phyloP scores from a whole-genome alignment of 64 coral and sea anemone genomes.

The Anthopleura sola region DNA sequence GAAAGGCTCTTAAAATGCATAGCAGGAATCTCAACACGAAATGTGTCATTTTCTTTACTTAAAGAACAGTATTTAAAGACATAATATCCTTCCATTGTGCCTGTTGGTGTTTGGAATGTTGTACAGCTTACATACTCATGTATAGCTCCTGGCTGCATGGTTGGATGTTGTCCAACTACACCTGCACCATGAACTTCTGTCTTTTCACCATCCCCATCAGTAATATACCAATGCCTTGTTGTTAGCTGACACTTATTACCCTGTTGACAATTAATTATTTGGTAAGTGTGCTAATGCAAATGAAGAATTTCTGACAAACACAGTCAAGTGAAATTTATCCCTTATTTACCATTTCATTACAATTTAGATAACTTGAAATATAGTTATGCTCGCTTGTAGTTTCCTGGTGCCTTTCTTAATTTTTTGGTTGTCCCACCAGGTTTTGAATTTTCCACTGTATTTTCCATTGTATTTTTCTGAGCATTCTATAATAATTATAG shows the following conservation, averaged over 20 bases:
- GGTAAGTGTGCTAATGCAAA: neutral
- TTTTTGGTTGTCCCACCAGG: too few species aligned
- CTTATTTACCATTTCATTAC: too few species aligned
- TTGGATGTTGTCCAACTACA: slow-evolving; percentile 84
- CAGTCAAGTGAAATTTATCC: too few species aligned
- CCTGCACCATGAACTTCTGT: slow-evolving; percentile 85
- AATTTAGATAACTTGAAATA: too few species aligned
- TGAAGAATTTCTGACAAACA: too few species aligned
- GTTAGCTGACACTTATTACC: slow-evolving; percentile 69
- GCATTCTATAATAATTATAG: too few species aligned
- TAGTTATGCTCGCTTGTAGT: too few species aligned
- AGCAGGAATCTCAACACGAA: slow-evolving; percentile 68
- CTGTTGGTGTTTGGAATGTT: slow-evolving; percentile 83
- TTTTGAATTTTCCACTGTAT: too few species aligned
- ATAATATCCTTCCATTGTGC: slow-evolving; percentile 90
- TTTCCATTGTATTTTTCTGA: too few species aligned
- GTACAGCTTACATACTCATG: slow-evolving; percentile 97
- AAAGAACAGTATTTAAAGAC: slow-evolving; percentile 59
- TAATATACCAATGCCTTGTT: slow-evolving; percentile 96
- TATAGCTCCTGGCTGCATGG: slow-evolving; percentile 77
- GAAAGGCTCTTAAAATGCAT: slow-evolving; percentile 87
- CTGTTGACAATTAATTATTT: slow-evolving; percentile 27
- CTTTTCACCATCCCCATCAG: slow-evolving; percentile 69
- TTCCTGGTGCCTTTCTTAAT: too few species aligned
- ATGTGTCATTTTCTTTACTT: slow-evolving; percentile 28